A percentile compares a stretch with the other conserved stretches of the same genome.
These are phyloP conservation scores for Leucosticte australis DNA, from an alignment of 2,113 vertebrate genomes.

Conservation along the genomic window DNA sequence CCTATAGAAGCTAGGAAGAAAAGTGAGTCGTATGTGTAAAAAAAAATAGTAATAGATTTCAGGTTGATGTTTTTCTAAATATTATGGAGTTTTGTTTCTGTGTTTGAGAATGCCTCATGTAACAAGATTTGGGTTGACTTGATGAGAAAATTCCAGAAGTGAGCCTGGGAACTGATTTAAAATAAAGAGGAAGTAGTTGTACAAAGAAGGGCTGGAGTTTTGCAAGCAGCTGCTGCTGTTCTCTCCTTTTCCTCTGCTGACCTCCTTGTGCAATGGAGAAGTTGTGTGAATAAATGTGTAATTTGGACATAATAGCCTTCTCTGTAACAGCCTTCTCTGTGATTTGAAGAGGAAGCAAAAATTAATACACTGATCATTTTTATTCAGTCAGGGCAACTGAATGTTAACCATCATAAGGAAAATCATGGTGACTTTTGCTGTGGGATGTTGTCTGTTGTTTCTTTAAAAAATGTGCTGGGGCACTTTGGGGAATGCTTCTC, in stretches of 20 bases:
- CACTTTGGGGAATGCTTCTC: not conserved
- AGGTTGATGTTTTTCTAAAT: not conserved
- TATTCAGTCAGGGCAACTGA: not conserved
- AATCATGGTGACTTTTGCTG: not conserved
- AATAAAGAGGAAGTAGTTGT: not conserved
- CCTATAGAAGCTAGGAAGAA: not conserved
- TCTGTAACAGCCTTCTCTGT: not conserved
- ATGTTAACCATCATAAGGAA: not conserved
- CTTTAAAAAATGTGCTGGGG: not conserved
- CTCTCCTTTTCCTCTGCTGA: not conserved
- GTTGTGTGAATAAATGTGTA: conserved; percentile 12
- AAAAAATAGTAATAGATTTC: not conserved
- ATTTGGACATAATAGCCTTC: not conserved
- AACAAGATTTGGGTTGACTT: not conserved
- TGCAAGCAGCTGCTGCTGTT: not conserved
- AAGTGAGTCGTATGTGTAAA: not conserved
- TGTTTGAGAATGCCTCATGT: not conserved
- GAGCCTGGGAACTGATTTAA: not conserved
- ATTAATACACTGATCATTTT: not conserved
- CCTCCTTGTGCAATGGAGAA: not conserved
- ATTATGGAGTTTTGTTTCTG: not conserved
- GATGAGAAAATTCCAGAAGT: not conserved
- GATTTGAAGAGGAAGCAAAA: conserved; percentile 22
- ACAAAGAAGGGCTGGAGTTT: not conserved
- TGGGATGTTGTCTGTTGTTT: not conserved